Evolutionary conservation across 30 jellyfish, hydroid and myxozoan species (phyloP), one percentile per base, ranked within the genome.

Genomic region (Chironex yamaguchii): DNA sequence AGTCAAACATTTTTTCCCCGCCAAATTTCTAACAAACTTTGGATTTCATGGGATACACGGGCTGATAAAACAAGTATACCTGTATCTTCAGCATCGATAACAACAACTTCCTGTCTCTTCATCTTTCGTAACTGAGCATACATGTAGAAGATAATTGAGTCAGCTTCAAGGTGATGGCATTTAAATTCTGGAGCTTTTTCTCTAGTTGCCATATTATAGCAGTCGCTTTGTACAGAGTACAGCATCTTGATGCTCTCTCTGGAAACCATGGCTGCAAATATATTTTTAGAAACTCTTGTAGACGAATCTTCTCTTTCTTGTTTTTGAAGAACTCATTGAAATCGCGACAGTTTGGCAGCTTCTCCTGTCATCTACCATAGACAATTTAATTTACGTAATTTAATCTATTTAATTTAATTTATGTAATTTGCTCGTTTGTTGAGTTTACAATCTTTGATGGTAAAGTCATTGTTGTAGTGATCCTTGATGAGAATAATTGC

Each of bases 81-180:
- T 66, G 80, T 66, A 32, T 66, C 80, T 66, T 66, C 65, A 63
- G 80, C 12, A 32, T 66, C 80, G 64, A 66, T 66, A 3, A 66
- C 80, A 53, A 17, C 71, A 53, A 32, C 20, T 53, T 67, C 81
- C 27, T 67, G 81, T 29, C 67, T 67, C 11, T 72, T 34, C 73
- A 72, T 36, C 32, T 50, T 72, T 72, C 86, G 48, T 17, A 36
- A 27, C 86, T 72, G 73, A 50, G 73, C 34, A 36, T 50, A 72
- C 30, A 72, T 72, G 73, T 35, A 72, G 34, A 35, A 72, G 21
- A 34, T 72, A 33, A 72, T 72, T 13, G 86, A 34, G 33, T 72
- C 86, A 72, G 86, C 86, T 36, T 50, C 86, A 42, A 33, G 50
- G 81, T 72, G 76, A 72, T 72, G 20, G 62, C 86, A 36, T n/a